Conservation (phyloP, 1,140 invertebrate genomes). For the Philopotamus ludificatus region DNA sequence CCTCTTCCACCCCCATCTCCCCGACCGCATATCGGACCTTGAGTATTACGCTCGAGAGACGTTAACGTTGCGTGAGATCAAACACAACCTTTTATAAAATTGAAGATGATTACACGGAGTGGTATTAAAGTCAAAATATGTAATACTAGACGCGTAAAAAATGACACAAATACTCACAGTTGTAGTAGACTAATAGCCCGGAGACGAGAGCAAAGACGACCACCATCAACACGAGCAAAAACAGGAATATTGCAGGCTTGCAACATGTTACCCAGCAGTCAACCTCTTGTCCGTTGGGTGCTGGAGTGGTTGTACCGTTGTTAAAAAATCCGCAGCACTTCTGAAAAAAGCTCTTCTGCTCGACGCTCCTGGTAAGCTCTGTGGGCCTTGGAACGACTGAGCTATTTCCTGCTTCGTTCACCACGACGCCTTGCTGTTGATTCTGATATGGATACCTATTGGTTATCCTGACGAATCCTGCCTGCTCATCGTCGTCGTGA, state of each 20-base stretch:
- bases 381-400: conserved; percentile 49
- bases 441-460: conserved; percentile 51
- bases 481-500: conserved; percentile 53
- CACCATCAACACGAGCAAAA: conserved; percentile 51
- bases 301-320: conserved; percentile 23
- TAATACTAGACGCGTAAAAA: background rate
- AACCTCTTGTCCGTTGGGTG: conserved; percentile 36
- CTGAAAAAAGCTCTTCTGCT: conserved; percentile 18
- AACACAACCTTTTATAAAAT: conserved; percentile 6
- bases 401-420: conserved; percentile 55
- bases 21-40: too few relatives aligned
- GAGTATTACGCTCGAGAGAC: background rate
- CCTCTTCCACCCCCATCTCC: background rate
- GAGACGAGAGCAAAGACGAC: conserved; percentile 54
- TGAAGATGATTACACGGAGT: conserved; percentile 2
- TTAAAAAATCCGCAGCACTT: conserved; percentile 28
- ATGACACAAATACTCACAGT: conserved; percentile 50
- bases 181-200: conserved; percentile 55
- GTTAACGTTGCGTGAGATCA: conserved; percentile 7
- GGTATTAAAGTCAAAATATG: conserved; percentile 9
- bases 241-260: conserved; percentile 49
- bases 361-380: conserved; percentile 40
- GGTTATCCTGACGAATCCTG: conserved; percentile 51
- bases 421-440: conserved; percentile 53
- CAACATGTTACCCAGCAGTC: conserved; percentile 48